Percentiles rank a stretch among this genome's conserved stretches.
Conservation (phyloP, 1,140 invertebrate species). For the Tetramorium alpestre region DNA sequence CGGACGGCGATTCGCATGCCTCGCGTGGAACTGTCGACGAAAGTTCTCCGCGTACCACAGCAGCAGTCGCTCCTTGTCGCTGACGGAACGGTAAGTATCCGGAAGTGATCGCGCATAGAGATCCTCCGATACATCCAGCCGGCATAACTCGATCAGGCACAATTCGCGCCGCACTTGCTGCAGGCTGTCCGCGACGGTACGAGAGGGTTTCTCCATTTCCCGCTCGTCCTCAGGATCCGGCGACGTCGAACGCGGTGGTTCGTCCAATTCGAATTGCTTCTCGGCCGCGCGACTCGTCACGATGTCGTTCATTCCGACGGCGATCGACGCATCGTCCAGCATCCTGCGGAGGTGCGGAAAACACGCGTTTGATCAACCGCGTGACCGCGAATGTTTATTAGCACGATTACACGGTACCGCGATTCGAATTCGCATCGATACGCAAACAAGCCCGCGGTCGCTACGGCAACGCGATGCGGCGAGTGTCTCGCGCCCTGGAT, state of each 20-base stretch:
- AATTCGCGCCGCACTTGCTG: conserved; percentile 83
- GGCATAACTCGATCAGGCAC: conserved; percentile 85
- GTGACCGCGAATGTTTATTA: not conserved
- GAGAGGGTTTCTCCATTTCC: not conserved
- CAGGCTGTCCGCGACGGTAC: conserved; percentile 72
- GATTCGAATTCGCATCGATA: too few relatives aligned
- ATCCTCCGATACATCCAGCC: conserved; percentile 86
- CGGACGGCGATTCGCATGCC: conserved; percentile 89
- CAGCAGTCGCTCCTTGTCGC: conserved; percentile 91
- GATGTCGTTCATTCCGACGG: not conserved
- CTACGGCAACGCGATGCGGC: too few relatives aligned
- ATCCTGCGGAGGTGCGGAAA: not conserved
- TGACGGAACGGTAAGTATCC: conserved; percentile 90
- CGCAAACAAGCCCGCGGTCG: too few relatives aligned
- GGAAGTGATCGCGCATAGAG: conserved; percentile 88
- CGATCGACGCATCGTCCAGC: not conserved
- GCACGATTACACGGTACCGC: too few relatives aligned
- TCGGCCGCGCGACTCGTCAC: not conserved
- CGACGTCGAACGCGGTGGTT: not conserved
- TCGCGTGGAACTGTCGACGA: conserved; percentile 90
- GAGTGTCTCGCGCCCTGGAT: too few relatives aligned
- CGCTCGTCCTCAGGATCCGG: not conserved
- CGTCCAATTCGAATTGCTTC: not conserved
- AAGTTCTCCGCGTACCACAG: conserved; percentile 94
- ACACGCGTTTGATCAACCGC: not conserved